Base-by-base conservation (phyloP, 2,797 vertebrate species). In the Silurus aristotelis region DNA sequence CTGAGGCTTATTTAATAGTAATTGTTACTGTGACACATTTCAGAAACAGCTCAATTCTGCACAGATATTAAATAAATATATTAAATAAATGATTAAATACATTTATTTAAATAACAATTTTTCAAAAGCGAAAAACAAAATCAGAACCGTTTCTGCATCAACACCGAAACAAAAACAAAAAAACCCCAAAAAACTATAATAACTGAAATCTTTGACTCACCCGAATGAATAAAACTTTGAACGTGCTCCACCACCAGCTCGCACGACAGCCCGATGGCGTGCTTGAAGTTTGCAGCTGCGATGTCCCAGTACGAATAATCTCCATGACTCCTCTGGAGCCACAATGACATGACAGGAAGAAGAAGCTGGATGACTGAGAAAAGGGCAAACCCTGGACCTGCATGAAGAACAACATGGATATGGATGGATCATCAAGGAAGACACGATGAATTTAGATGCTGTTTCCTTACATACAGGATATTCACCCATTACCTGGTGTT, bases 191-290 rank as follows among this genome's bases (percentile, higher is more conserved):
- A 7, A 52, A 7, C 48, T 52, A 52, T 52, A 52, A 7, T n/a
- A 58, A 27, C 25, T 20, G 25, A 5, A n/a, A 2, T 5, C 73
- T 25, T 43, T 7, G 13, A 27, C 25, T 73, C 88, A 99, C 98
- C 98, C 91, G 97, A 97, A 90, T 98, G 97, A 52, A 97, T 97
- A 89, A 98, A 99, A 82, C 95, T 98, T 90, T 98, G 97, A 88
- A 99, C 94, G 77, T 99, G 98, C 82, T 99, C 98, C 92, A 99
- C 97, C 87, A 98, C 98, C 61, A 99, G 96, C 92, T 99, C 98
- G 68, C 97, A 99, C 58, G 95, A 98, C 85, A 99, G 93, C n/a
- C 98, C 98, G 22, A 99, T 99, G 84, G 98, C 98, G 2, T 99
- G 98, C 88, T 98, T 99, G 93, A 99, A 99, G 93, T 99, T 99